Percentiles rank a stretch among this genome's conserved stretches.
Conservation (phyloP, 2,888 invertebrate genomes). For the Scaeva pyrastri region DNA sequence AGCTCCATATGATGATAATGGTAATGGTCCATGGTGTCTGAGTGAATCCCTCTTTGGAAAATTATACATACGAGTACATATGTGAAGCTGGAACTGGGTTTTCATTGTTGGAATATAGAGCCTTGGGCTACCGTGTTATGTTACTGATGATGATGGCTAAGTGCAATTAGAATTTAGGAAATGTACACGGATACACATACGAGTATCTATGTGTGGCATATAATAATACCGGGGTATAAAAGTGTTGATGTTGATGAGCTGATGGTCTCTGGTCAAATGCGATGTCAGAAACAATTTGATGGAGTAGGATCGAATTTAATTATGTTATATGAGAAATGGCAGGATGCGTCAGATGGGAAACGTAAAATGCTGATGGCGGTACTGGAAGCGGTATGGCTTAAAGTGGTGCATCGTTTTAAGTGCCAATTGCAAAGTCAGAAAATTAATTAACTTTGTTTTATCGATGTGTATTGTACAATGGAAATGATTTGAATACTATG, state of each 20-base stretch:
- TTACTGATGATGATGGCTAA: background rate
- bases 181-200: too few species aligned
- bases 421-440: too few species aligned
- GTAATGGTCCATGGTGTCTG: constrained; percentile 38
- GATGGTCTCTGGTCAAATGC: background rate
- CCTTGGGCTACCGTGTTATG: constrained; percentile 53
- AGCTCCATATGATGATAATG: constrained; percentile 10
- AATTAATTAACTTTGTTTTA: too few species aligned
- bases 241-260: constrained; percentile 57
- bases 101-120: background rate
- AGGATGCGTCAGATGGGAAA: constrained; percentile 9
- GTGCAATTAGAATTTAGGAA: constrained; percentile 69
- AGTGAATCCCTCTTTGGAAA: constrained; percentile 32
- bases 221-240: constrained; percentile 49
- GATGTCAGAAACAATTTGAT: constrained; percentile 18
- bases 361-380: background rate
- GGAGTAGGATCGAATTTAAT: constrained; percentile 4
- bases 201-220: constrained; percentile 15
- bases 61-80: too few species aligned
- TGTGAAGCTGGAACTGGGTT: too few species aligned
- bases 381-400: too few species aligned
- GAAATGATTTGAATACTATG: too few species aligned
- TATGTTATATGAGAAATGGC: background rate
- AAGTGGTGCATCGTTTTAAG: too few species aligned
- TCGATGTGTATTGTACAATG: too few species aligned